These are phyloP conservation scores for Bugulina stolonifera DNA, from an alignment of 2,888 invertebrate species.

Conservation along the genomic window DNA sequence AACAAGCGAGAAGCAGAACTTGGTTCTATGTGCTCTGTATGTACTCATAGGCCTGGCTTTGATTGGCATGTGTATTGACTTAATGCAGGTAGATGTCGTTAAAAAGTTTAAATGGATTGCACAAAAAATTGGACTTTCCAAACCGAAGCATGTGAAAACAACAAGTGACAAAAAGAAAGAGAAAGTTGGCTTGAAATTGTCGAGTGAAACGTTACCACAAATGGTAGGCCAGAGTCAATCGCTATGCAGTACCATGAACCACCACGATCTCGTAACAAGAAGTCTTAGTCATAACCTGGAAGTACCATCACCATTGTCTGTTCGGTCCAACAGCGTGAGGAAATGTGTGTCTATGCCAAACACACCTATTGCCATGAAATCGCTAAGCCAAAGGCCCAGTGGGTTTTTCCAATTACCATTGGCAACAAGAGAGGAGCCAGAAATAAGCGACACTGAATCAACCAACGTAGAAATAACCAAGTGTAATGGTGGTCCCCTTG, in stretches of 20 bases:
- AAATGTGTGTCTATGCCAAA: neutral
- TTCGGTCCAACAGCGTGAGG: neutral
- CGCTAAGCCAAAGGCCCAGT: neutral
- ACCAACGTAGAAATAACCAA: neutral
- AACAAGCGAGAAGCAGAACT: conserved; percentile 32
- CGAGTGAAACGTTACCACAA: conserved; percentile 6
- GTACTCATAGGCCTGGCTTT: conserved; percentile 54
- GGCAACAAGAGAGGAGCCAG: neutral
- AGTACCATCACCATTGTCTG: conserved; percentile 2
- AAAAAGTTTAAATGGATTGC: conserved; percentile 44
- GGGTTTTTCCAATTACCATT: neutral
- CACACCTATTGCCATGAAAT: neutral
- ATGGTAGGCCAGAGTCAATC: neutral
- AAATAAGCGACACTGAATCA: neutral
- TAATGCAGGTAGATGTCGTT: conserved; percentile 53
- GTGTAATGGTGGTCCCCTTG: too few relatives aligned
- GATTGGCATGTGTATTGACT: conserved; percentile 54
- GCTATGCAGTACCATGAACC: neutral
- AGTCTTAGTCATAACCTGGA: conserved; percentile 5
- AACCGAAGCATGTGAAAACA: conserved; percentile 7
- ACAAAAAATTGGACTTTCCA: conserved; percentile 41
- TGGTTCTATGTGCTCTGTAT: conserved; percentile 46
- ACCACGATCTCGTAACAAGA: neutral
- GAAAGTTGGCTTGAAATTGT: conserved; percentile 14
- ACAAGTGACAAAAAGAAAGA: conserved; percentile 8